A percentile compares a stretch with the other conserved stretches of the same genome.
phyloP scores from a whole-genome alignment of 2,888 invertebrate genomes.

The Lobophora halterata region DNA sequence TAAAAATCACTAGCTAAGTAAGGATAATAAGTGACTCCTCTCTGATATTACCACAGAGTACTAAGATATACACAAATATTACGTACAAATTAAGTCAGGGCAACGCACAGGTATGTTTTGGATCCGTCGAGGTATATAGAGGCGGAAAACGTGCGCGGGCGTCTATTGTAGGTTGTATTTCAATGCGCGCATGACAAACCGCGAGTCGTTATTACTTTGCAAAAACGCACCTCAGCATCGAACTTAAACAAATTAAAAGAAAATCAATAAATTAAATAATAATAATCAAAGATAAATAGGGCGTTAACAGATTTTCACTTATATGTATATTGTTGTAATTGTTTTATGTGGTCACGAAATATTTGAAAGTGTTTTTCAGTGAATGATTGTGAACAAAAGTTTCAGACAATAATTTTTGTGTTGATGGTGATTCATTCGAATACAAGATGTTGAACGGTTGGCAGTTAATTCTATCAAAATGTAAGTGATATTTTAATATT shows the following conservation, averaged over 20 bases:
- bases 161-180: constrained; percentile 53
- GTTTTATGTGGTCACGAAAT: background rate
- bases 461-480: constrained; percentile 67
- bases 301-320: background rate
- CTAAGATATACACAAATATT: no score
- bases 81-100: no score
- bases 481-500: constrained; percentile 48
- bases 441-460: constrained; percentile 69
- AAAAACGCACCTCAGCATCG: constrained; percentile 15
- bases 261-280: background rate
- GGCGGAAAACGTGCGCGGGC: constrained; percentile 53
- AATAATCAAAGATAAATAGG: background rate
- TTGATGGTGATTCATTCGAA: constrained; percentile 26
- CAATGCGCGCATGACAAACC: constrained; percentile 38
- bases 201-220: constrained; percentile 18
- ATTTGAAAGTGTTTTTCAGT: constrained; percentile 11
- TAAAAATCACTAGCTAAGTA: no score
- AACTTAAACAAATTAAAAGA: constrained; percentile 3
- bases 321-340: background rate
- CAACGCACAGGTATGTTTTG: constrained; percentile 22
- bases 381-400: constrained; percentile 13
- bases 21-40: no score
- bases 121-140: constrained; percentile 59
- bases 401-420: constrained; percentile 28
- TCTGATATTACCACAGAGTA: no score